Base-by-base conservation (phyloP, 2,797 vertebrate genomes). In the Octomys mimax region DNA sequence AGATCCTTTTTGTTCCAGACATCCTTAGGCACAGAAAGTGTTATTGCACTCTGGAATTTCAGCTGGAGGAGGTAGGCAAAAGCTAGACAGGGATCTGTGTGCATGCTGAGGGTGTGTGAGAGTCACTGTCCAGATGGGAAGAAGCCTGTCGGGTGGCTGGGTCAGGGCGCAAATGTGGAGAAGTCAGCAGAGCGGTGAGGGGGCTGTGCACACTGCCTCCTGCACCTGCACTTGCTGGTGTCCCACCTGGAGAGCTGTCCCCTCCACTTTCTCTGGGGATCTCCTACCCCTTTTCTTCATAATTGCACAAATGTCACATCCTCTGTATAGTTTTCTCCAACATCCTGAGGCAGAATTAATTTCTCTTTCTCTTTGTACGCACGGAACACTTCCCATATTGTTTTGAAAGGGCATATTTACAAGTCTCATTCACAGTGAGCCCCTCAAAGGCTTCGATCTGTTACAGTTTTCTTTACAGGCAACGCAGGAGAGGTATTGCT, bases 251-350 rank as follows among this genome's bases (percentile, higher is more conserved):
- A 52, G n/a, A 8, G 19, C 57, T 66, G 21, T 87, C 5, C 66
- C n/a, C 36, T 83, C 57, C 24, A 1, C 81, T 87, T 96, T 92
- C 89, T 87, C 73, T 95, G 91, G 93, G 57, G 75, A 91, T 59
- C 89, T 62, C 79, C 94, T 70, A 77, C 94, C 87, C 33, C 19
- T 95, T 91, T 96, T 91, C 82, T 80, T 94, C 75, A 68, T 0
- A 2, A 46, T 6, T 64, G 86, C 64, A 54, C 80, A 73, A 82
- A 92, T 81, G 92, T 84, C 86, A 78, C 73, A 70, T 54, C 87
- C 82, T 95, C 91, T 57, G 46, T 59, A 11, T 54, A 21, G 91
- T 92, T 59, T 96, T 87, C 39, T 82, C 83, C 28, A 57, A 39
- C 75, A 59, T 46, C 26, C 36, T 57, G 0, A 64, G 64, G 61